Conservation (phyloP, 2,797 vertebrate genomes). For the Iguana delicatissima region DNA sequence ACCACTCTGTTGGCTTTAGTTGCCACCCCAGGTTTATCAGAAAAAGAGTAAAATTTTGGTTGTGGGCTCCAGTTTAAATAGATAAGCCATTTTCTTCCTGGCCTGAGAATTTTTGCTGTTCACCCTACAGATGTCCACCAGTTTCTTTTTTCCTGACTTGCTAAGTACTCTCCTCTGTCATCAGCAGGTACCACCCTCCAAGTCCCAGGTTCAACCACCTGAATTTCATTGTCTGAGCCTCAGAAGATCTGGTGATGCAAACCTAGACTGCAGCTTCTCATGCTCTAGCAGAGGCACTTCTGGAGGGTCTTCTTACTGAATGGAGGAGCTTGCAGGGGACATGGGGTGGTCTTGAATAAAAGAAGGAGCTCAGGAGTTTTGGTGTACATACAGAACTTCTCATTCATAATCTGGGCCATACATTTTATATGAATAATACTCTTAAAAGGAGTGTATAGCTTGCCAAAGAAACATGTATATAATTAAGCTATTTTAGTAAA, state of each 20-base stretch:
- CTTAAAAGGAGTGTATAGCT: neutral
- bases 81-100: neutral
- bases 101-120: neutral
- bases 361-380: neutral
- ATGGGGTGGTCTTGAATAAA: neutral
- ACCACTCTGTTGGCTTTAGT: neutral
- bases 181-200: no score
- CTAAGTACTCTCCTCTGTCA: neutral
- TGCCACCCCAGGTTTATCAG: neutral
- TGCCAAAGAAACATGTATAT: constrained; percentile 7
- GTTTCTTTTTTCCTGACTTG: neutral
- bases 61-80: neutral
- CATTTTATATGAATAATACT: neutral
- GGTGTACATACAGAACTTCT: neutral
- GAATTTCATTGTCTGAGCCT: neutral
- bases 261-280: neutral
- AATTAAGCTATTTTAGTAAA: constrained; percentile 8
- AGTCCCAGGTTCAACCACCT: neutral
- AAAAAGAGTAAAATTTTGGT: neutral
- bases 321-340: neutral
- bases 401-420: neutral
- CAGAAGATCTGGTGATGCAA: neutral
- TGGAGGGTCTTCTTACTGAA: neutral
- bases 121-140: neutral
- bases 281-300: neutral